Conservation (phyloP, 2,797 vertebrate species). For the Phalanger gymnotis region DNA sequence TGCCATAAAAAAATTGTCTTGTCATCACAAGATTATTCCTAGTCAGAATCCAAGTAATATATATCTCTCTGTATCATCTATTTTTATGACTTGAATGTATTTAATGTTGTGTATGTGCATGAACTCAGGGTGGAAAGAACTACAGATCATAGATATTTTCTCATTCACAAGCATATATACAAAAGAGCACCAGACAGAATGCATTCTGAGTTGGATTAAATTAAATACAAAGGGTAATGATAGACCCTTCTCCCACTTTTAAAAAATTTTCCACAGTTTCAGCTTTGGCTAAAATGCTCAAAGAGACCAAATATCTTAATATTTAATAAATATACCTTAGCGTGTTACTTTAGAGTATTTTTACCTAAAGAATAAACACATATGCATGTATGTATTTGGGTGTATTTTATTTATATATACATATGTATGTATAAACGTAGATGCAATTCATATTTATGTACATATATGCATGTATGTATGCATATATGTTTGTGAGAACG, state of each 20-base stretch:
- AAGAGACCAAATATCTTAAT: background rate
- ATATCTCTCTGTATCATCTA: background rate
- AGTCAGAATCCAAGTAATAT: constrained; percentile 4
- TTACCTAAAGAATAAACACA: background rate
- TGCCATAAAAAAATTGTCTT: constrained; percentile 45
- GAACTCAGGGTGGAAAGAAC: background rate
- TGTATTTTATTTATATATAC: too few species aligned
- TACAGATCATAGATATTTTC: constrained; percentile 21
- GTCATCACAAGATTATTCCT: constrained; percentile 39
- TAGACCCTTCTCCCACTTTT: background rate
- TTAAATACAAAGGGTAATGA: background rate
- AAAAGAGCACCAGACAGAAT: constrained; percentile 15
- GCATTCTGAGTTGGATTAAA: background rate
- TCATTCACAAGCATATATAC: background rate
- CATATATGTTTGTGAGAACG: too few species aligned
- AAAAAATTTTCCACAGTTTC: background rate
- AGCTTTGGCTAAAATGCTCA: background rate
- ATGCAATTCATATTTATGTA: background rate
- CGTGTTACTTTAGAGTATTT: background rate
- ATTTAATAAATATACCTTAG: background rate
- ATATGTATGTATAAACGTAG: too few species aligned
- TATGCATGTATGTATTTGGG: background rate
- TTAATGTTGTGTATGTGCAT: constrained; percentile 33
- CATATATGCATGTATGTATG: too few species aligned
- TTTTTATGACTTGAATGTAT: background rate